phyloP scores from a whole-genome alignment of 2,888 invertebrate genomes.

The Alitta virens region DNA sequence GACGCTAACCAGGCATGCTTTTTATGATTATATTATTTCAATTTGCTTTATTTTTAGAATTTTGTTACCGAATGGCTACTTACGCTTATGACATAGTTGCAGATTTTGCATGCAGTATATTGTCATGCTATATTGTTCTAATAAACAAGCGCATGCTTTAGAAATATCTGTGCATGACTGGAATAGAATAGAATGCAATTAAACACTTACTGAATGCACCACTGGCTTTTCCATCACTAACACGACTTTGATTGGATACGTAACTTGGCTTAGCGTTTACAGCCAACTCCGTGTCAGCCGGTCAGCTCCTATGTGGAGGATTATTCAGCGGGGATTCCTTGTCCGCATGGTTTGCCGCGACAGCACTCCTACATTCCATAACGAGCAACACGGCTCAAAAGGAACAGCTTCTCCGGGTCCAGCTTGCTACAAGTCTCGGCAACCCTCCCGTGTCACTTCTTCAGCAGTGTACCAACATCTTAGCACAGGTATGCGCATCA shows the following conservation, averaged over 20 bases:
- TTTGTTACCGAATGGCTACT: too few species aligned
- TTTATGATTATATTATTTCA: too few species aligned
- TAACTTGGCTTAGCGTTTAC: constrained; percentile 19
- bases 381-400: constrained; percentile 75
- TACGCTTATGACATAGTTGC: too few species aligned
- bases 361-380: constrained; percentile 85
- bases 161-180: too few species aligned
- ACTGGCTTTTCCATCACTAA: too few species aligned
- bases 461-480: constrained; percentile 79
- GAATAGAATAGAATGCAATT: too few species aligned
- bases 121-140: too few species aligned
- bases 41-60: too few species aligned
- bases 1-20: too few species aligned
- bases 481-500: constrained; percentile 66
- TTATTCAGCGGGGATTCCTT: constrained; percentile 83
- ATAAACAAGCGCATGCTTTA: too few species aligned
- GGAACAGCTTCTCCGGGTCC: constrained; percentile 87
- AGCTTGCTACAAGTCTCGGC: constrained; percentile 67
- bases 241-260: not conserved
- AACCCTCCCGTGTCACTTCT: constrained; percentile 83
- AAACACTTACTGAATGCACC: too few species aligned
- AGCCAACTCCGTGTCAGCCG: constrained; percentile 62
- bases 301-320: constrained; percentile 90
- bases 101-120: too few species aligned
- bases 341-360: constrained; percentile 93